phyloP scores from a whole-genome alignment of 2,888 invertebrate genomes.

The Agrochola macilenta region DNA sequence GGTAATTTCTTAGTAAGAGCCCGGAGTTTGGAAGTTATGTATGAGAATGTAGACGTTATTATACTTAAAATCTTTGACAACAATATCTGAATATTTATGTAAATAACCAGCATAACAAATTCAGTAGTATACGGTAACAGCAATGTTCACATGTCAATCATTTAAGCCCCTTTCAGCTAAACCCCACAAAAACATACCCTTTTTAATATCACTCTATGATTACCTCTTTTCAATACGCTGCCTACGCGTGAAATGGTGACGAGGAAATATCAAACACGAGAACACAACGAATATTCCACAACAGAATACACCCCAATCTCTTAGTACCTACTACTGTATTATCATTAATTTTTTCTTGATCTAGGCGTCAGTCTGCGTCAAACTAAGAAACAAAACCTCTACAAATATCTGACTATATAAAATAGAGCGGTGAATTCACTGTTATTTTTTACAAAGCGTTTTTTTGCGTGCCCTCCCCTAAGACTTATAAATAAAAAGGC shows the following conservation, averaged over 20 bases:
- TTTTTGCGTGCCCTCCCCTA: conserved; percentile 61
- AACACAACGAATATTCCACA: conserved; percentile 10
- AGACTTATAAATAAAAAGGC: conserved; percentile 69
- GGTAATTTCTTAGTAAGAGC: too few relatives aligned
- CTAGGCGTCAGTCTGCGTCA: conserved; percentile 51
- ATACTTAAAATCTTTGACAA: not conserved
- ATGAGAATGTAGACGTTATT: not conserved
- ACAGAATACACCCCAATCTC: conserved; percentile 41
- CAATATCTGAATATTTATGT: not conserved
- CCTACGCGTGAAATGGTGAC: conserved; percentile 1
- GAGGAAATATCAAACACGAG: conserved; percentile 37
- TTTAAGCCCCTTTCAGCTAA: conserved; percentile 12
- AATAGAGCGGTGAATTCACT: conserved; percentile 57
- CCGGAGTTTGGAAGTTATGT: too few relatives aligned
- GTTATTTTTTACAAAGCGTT: conserved; percentile 64
- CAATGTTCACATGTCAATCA: conserved; percentile 23
- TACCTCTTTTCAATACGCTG: conserved; percentile 15
- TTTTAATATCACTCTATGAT: conserved; percentile 40
- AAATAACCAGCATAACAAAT: not conserved
- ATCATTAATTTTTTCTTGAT: conserved; percentile 54
- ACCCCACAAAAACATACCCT: not conserved
- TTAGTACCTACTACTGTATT: conserved; percentile 34
- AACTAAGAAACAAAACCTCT: conserved; percentile 58
- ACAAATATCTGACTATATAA: conserved; percentile 56
- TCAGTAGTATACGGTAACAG: not conserved